Evolutionary conservation across 2,797 vertebrate genomes (phyloP).

Genomic region (Muraenolepis orangiensis): DNA sequence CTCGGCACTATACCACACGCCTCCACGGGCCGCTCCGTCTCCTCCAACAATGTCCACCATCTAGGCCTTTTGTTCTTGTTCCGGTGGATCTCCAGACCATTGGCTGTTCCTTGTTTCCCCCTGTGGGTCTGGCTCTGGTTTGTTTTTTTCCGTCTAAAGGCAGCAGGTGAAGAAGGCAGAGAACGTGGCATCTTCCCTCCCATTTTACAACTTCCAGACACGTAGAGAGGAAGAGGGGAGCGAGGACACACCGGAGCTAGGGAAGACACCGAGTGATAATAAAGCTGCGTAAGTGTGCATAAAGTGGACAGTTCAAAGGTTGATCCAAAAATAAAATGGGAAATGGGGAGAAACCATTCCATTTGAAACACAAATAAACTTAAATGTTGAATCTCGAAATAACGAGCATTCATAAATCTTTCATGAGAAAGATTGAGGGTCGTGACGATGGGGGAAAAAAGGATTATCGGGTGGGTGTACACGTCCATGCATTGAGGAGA

Average conservation of each 20-base stretch:
- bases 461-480: too few relatives aligned
- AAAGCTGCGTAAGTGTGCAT: not conserved
- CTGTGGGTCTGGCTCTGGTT: not conserved
- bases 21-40: conserved; percentile 13
- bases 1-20: conserved; percentile 1
- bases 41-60: not conserved
- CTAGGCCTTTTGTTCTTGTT: too few relatives aligned
- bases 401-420: not conserved
- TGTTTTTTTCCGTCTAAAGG: too few relatives aligned
- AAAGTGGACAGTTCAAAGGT: not conserved
- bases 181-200: too few relatives aligned
- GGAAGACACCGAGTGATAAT: not conserved
- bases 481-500: too few relatives aligned
- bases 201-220: not conserved
- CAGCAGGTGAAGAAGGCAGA: too few relatives aligned
- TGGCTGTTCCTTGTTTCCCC: not conserved
- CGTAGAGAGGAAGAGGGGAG: not conserved
- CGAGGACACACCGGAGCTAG: not conserved
- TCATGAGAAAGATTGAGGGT: too few relatives aligned
- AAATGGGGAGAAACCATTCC: too few relatives aligned
- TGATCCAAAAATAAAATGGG: not conserved
- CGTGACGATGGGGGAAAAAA: too few relatives aligned
- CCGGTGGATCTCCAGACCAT: too few relatives aligned
- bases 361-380: too few relatives aligned
- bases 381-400: too few relatives aligned